Evolutionary conservation across 2,888 invertebrate genomes (phyloP), one percentile per base, ranked within the genome.

Genomic region (Meganola albula): DNA sequence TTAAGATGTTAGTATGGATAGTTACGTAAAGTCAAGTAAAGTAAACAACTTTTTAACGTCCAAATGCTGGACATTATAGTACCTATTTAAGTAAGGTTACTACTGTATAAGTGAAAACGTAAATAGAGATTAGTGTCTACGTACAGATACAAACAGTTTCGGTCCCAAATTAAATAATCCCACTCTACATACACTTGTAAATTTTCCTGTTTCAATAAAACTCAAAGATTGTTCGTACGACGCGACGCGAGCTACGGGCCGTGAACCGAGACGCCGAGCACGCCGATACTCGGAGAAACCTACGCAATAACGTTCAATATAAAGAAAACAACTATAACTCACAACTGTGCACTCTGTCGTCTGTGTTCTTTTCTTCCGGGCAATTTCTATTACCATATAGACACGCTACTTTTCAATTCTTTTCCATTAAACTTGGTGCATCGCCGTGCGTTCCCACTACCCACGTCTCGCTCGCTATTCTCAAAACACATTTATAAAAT

Each of bases 371-470:
- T 83, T 83, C 84, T 84, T 82, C 82, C 83, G 73, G 82, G 76
- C 83, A 82, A 84, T 84, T 83, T 85, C 78, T 83, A 85, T 85
- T 85, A 84, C 83, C 85, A 85, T 85, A 85, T 84, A 85, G 85
- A 85, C 77, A 74, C 74, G 83, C 80, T 82, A 82, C 82, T 85
- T 84, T 84, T 85, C 84, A 84, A 84, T 84, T 84, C 85, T 84
- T 84, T 84, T 84, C 84, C 83, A 85, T 84, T 85, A 84, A 84
- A 85, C 74, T 85, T 79, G 79, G 77, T 79, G 77, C 82, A 82
- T 78, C 74, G 78, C 58, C 57, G 72, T 79, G 82, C 80, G 80
- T 82, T 80, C 61, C 66, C 61, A 53, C 53, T 46, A 50, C 40
- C 60, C 63, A 61, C 63, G 67, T 69, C 69, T 71, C 63, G 66